Base-by-base conservation (phyloP, 2,888 invertebrate genomes). In the Acanthococcus lagerstroemiae region DNA sequence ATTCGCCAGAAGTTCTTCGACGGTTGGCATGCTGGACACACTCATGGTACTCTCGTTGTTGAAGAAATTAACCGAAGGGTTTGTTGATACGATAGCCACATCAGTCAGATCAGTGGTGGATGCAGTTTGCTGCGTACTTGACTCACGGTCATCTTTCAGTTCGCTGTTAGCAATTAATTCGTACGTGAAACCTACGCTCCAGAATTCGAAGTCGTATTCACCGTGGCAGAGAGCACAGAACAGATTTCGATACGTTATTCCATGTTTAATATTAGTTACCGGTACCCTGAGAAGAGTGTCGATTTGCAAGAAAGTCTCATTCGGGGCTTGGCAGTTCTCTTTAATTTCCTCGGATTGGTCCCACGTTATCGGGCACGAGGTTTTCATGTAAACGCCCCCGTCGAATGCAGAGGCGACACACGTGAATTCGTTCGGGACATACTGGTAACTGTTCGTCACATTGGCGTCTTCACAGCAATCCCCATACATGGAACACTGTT, bases 391-490 rank as follows among this genome's bases (percentile, higher is more conserved):
- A 19, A 77, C 73, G 4, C 77, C 76, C 4, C 75, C 75, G 67
- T 74, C 76, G 65, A 77, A 76, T n/a, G 73, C 69, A 67, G 75
- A 76, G 56, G 76, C 76, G 19, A 75, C 74, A 70, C 79, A 79
- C 17, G 37, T 37, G n/a, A 15, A 15, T 37, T 37, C 37, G n/a
- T n/a, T n/a, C n/a, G n/a, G n/a, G n/a, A n/a, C n/a, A 37, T 37
- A 37, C 37, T 37, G 37, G 3, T 2, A 2, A 2, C 12, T 68
- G 57, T 69, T 68, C 70, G 72, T 70, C 68, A 70, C 66, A 5
- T 68, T 65, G 0, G 77, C 76, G 70, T 79, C 78, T 25, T 75
- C 72, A 68, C 78, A 79, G 69, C 79, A 79, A 72, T 79, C 79
- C 25, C 78, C 78, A 68, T 77, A 79, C 17, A 72, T 71, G 15